phyloP scores from a whole-genome alignment of 2,888 invertebrate species.

The Eucera pruinosa region DNA sequence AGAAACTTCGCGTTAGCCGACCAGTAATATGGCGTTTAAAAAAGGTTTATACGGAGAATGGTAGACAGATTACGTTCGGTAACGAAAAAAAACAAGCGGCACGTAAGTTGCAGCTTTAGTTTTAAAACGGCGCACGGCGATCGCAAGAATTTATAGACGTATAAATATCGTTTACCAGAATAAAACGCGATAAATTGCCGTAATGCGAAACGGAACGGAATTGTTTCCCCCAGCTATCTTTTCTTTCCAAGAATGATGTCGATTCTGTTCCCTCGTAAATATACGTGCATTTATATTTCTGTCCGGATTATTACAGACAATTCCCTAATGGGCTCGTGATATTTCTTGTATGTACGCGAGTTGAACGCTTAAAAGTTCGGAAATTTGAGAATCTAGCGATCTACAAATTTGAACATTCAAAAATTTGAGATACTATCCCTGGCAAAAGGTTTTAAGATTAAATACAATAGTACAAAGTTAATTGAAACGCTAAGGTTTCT shows the following conservation, averaged over 20 bases:
- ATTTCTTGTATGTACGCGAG: no score
- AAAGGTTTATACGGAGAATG: background rate
- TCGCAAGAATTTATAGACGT: conserved; percentile 35
- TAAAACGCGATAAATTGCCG: conserved; percentile 44
- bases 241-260: conserved; percentile 3
- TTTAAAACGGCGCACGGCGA: conserved; percentile 26
- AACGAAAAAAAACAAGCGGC: conserved; percentile 13
- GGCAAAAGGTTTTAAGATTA: no score
- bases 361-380: no score
- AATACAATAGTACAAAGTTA: no score
- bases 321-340: no score
- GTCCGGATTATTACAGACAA: no score
- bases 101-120: conserved; percentile 23
- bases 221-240: conserved; percentile 11
- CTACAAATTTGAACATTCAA: no score
- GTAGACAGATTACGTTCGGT: conserved; percentile 19
- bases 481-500: no score
- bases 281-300: no score
- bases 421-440: background rate
- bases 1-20: background rate
- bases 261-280: background rate
- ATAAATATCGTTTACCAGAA: conserved; percentile 48
- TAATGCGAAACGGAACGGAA: conserved; percentile 33
- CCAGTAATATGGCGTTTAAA: background rate
- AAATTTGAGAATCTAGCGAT: no score